Evolutionary conservation across 2,888 invertebrate genomes (phyloP), one percentile per base, ranked within the genome.

Genomic region (Agrotis clavis): DNA sequence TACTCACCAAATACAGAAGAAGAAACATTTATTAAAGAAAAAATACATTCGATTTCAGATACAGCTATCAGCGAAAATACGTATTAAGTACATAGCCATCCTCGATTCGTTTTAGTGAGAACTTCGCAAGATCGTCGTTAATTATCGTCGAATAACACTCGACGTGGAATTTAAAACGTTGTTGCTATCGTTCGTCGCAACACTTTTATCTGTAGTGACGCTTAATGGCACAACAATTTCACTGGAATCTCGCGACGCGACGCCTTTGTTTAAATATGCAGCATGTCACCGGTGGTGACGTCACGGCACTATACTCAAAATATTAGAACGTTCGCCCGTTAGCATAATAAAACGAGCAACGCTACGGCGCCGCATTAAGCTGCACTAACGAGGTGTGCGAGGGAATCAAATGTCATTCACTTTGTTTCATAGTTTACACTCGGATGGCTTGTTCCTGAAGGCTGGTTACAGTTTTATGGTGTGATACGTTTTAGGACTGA

Each of bases 271-370:
- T 93, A 93, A 94, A 94, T 93, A 94, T 94, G 93, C 94, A 93
- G 86, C 92, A 89, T 93, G 93, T 93, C 93, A 94, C 92, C 92
- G 87, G 89, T 90, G 90, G 92, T 93, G 94, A 94, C 92, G 92
- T 92, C 83, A 82, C 74, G 82, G 61, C 45, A 74, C 81, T 92
- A 92, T 93, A 91, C 94, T 94, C 92, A 91, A 94, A 94, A 94
- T 93, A 95, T 94, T 94, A 94, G 91, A 92, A 90, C 92, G 91
- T 87, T 86, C 92, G 92, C 92, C 93, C 92, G 92, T 93, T 93
- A 93, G 95, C 94, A 94, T 94, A 94, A 95, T 95, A 94, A 93
- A 93, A 92, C 90, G 93, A 91, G 90, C 92, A 91, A 88, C 90
- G 93, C 92, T 92, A 86, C 92, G 87, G 91, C 92, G 90, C 85